A percentile compares a stretch with the other conserved stretches of the same genome.
Evolutionary conservation across 2,113 vertebrate genomes (phyloP).

Genomic region (Balaeniceps rex): DNA sequence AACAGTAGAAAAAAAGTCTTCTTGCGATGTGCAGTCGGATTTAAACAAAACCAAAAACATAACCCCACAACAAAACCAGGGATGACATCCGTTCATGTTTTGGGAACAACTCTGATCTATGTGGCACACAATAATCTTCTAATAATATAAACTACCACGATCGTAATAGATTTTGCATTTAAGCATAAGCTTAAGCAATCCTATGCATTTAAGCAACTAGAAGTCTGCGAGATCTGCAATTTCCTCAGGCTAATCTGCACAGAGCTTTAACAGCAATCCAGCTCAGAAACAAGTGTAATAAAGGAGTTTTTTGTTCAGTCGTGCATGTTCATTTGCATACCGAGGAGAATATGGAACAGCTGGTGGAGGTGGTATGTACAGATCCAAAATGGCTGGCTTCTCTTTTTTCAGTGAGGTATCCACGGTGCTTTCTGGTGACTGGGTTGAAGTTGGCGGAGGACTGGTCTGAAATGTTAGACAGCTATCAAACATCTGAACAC

Average conservation of each 20-base stretch:
- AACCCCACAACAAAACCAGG: background rate
- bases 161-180: background rate
- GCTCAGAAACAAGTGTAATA: background rate
- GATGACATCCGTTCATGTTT: background rate
- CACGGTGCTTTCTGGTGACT: conserved; percentile 70
- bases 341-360: conserved; percentile 82
- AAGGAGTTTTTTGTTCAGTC: background rate
- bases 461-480: conserved; percentile 68
- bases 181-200: background rate
- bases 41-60: background rate
- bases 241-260: background rate
- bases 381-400: conserved; percentile 86
- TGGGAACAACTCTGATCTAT: background rate
- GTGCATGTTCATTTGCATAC: conserved; percentile 62
- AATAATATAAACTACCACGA: background rate
- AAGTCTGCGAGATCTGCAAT: background rate
- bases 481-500: background rate
- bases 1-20: background rate
- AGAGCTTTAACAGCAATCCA: background rate
- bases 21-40: background rate
- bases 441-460: conserved; percentile 64
- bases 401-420: conserved; percentile 78
- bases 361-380: conserved; percentile 90
- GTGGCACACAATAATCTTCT: background rate
- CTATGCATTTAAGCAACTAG: background rate